Evolutionary conservation across 2,888 invertebrate species (phyloP), one percentile per base, ranked within the genome.

Genomic region (Kuschelorhynchus macadamiae): DNA sequence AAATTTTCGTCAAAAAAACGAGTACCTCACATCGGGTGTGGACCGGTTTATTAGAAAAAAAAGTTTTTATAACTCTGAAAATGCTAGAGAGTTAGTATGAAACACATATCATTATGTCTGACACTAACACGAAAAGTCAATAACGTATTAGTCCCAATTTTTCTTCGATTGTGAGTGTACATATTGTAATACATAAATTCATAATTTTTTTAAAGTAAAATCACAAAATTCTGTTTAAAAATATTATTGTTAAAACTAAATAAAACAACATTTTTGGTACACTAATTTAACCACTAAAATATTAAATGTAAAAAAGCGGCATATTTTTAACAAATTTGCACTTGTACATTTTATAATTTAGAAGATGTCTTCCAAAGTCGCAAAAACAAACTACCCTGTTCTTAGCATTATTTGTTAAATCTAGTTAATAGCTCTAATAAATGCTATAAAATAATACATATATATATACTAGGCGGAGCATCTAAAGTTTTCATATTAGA

Each of bases 381-480:
- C 49, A 59, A 66, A 59, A 59, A 59, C 57, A 67, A 67, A 61
- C 46, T 67, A 67, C 67, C 67, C 67, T 67, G 67, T 67, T 65
- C 61, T 67, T 67, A 67, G 53, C 59, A 20, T 55, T 55, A 30
- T 60, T 33, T 60, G 39, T 12, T 67, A 67, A 18, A n/a, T 42
- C 25, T 62, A 25, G 17, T 47, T 47, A 39, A 55, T 33, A 49
- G 33, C 11, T 39, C 49, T 55, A 67, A 55, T 67, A 67, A 61
- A 55, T 67, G 55, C 55, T 55, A 49, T 55, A 55, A 66, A 59
- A 39, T 59, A 55, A 67, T 55, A 46, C 47, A 36, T 12, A 41
- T n/a, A n/a, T n/a, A n/a, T 47, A 55, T 25, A 55, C 63, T 52
- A 47, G 42, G 47, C 18, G 20, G 47, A 8, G 2, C 42, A 44